Base-by-base conservation (phyloP, 2,888 invertebrate genomes). In the Pseudoips prasinana region DNA sequence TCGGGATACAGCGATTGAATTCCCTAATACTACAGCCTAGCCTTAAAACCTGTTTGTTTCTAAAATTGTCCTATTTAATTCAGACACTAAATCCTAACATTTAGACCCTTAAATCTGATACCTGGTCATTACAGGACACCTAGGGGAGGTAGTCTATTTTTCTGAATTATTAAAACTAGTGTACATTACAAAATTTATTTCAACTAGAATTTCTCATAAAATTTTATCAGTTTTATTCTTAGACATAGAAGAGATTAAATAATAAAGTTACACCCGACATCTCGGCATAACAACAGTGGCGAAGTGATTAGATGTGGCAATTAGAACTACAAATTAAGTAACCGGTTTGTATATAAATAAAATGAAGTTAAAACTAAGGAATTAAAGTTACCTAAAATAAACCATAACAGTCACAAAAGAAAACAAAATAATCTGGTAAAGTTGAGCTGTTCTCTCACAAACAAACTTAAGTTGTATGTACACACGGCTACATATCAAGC, bases 151-250 rank as follows among this genome's bases (percentile, higher is more conserved):
- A n/a, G n/a, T n/a, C n/a, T n/a, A n/a, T n/a, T n/a, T n/a, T n/a
- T n/a, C n/a, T n/a, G n/a, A n/a, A n/a, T n/a, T n/a, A 14, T 14
- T 14, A 5, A 14, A 14, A 14, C 14, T 3, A 14, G 14, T 14
- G 5, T 70, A 75, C 68, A 73, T 79, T 82, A 82, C 73, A 83
- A 84, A 80, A 71, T 82, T 84, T 84, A 81, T 79, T 84, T 75
- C 66, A 73, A 79, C 75, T 79, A 81, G 70, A 72, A 72, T 73
- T 66, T 77, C 64, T 70, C 67, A 72, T 78, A 72, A 70, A 67
- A 62, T 68, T 64, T 68, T 64, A 73, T 68, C 72, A 73, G 71
- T 54, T 74, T 67, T 62, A 72, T 51, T 43, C 63, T 64, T 68
- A 66, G 34, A 63, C 55, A 60, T 61, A 65, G 33, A 63, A 61